These are phyloP conservation scores for Hermaeophaga mercurialis DNA, from an alignment of 2,888 invertebrate species.

Conservation along the genomic window DNA sequence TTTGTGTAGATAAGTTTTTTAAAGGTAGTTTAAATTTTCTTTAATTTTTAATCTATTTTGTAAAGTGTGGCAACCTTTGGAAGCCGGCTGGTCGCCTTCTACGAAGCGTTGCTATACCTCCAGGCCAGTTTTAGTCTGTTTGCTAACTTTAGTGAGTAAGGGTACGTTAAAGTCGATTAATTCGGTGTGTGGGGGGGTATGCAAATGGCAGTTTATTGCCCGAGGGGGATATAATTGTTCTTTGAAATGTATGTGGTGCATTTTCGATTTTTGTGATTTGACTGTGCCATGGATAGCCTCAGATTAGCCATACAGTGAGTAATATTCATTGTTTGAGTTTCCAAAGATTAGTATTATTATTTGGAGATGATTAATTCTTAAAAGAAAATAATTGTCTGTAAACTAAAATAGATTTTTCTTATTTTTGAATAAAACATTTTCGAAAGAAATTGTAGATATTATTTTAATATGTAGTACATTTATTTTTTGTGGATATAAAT, in stretches of 20 bases:
- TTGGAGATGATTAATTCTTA: too few species aligned
- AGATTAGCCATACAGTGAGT: constrained; percentile 41
- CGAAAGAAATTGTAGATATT: too few species aligned
- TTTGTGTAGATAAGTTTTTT: too few species aligned
- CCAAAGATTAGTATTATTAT: too few species aligned
- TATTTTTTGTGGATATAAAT: neutral
- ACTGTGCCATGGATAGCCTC: constrained; percentile 35
- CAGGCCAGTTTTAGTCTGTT: constrained; percentile 13
- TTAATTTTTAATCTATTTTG: neutral
- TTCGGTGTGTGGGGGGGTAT: constrained; percentile 1
- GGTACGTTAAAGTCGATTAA: neutral
- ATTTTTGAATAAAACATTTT: too few species aligned
- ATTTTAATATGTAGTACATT: too few species aligned
- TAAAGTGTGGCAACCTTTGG: constrained; percentile 10
- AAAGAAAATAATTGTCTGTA: too few species aligned
- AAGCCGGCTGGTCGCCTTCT: constrained; percentile 15
- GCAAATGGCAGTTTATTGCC: constrained; percentile 2
- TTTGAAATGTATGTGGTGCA: neutral
- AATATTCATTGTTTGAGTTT: neutral
- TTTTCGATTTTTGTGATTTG: constrained; percentile 1
- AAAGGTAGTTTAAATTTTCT: too few species aligned
- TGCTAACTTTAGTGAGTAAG: neutral
- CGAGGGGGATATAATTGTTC: constrained; percentile 2
- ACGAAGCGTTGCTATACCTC: constrained; percentile 5
- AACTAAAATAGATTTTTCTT: too few species aligned